Evolutionary conservation across 2,797 vertebrate species (phyloP).

Genomic region (Pangasius mekongensis): DNA sequence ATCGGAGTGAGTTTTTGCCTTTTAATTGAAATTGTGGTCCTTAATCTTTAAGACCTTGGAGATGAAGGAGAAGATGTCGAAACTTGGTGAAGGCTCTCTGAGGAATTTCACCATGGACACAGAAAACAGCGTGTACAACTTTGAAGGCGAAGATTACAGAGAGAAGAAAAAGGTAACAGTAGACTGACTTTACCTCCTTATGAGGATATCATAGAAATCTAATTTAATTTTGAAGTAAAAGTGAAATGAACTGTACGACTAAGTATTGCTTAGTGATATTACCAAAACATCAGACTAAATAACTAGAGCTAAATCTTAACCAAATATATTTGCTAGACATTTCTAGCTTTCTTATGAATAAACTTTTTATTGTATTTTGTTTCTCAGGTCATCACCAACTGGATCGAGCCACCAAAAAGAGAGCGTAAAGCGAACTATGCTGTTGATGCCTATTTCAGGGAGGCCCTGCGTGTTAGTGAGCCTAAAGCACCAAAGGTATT

Average conservation of each 20-base stretch:
- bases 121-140: constrained; percentile 95
- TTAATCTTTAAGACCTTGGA: constrained; percentile 84
- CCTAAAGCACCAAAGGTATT: constrained; percentile 97
- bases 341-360: background rate
- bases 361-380: background rate
- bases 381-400: constrained; percentile 92
- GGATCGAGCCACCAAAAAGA: constrained; percentile 98
- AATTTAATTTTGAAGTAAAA: background rate
- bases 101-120: constrained; percentile 99
- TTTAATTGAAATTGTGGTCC: background rate
- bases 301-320: background rate
- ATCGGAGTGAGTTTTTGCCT: background rate
- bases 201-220: too few species aligned
- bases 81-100: constrained; percentile 93
- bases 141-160: constrained; percentile 98
- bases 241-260: background rate
- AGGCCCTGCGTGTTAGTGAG: constrained; percentile 96
- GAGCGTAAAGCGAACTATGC: constrained; percentile 99
- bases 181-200: background rate
- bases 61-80: constrained; percentile 93
- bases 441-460: constrained; percentile 97
- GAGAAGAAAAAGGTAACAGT: constrained; percentile 96
- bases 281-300: background rate
- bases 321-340: background rate
- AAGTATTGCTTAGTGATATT: background rate